Conservation (phyloP, 1,140 invertebrate species). For the Drosophila navojoa region DNA sequence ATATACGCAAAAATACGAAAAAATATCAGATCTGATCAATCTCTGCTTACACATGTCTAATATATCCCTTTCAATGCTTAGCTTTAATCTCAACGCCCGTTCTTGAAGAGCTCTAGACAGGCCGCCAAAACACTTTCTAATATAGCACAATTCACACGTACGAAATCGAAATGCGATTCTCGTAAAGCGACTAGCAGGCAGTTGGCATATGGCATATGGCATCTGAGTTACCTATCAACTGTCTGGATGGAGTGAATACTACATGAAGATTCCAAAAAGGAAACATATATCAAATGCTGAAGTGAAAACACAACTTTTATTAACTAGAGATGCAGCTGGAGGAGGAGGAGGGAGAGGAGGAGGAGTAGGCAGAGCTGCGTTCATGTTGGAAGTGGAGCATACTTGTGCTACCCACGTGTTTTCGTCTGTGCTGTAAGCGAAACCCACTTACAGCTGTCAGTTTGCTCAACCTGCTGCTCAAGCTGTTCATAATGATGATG, state of each 20-base stretch:
- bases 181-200: neutral
- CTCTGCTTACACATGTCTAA: no score
- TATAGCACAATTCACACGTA: conserved; percentile 27
- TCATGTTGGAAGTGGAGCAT: conserved; percentile 25
- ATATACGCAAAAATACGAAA: no score
- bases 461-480: conserved; percentile 27
- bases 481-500: conserved; percentile 9
- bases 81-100: neutral
- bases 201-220: neutral
- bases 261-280: conserved; percentile 7
- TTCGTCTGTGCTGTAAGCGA: conserved; percentile 36
- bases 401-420: conserved; percentile 48
- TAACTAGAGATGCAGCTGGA: conserved; percentile 5
- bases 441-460: conserved; percentile 47
- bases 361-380: neutral
- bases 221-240: conserved; percentile 21
- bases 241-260: conserved; percentile 4
- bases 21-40: no score
- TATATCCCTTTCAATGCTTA: neutral
- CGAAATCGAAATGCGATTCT: conserved; percentile 18
- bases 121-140: conserved; percentile 36
- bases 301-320: conserved; percentile 42
- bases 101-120: neutral
- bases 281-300: conserved; percentile 50
- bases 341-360: neutral